Evolutionary conservation across 2,113 vertebrate species (phyloP).

Genomic region (Poecilia latipinna): DNA sequence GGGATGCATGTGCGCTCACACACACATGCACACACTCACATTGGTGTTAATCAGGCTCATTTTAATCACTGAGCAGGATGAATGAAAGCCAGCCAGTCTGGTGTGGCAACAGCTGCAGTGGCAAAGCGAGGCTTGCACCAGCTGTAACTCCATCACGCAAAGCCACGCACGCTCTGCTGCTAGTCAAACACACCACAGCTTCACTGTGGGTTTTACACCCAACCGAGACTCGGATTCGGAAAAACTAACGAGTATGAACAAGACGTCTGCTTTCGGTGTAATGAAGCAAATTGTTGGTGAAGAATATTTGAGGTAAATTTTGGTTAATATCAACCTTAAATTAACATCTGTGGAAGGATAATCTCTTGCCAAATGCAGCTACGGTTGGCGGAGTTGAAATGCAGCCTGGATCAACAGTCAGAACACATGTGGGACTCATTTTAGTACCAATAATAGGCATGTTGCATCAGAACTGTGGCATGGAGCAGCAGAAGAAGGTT

Average conservation of each 20-base stretch:
- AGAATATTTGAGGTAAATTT: neutral
- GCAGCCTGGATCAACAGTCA: neutral
- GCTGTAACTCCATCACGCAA: constrained; percentile 14
- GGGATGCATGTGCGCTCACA: neutral
- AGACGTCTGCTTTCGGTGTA: neutral
- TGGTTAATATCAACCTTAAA: neutral
- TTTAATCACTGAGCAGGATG: constrained; percentile 38
- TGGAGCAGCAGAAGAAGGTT: neutral
- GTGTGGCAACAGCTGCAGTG: constrained; percentile 33
- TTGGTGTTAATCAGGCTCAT: constrained; percentile 4
- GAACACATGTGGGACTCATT: too few species aligned
- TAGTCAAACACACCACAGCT: neutral
- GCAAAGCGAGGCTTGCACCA: constrained; percentile 20
- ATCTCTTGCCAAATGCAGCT: neutral
- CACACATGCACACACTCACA: constrained; percentile 7
- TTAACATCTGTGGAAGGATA: neutral
- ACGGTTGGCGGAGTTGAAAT: neutral
- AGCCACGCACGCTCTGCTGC: neutral
- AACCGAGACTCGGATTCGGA: neutral
- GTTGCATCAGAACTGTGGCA: neutral
- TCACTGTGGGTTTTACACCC: neutral
- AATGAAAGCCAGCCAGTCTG: constrained; percentile 11
- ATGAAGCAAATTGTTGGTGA: neutral
- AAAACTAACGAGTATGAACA: neutral
- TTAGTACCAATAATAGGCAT: neutral